Evolutionary conservation across 2,888 invertebrate genomes (phyloP).

Genomic region (Ichneumoninae sp.): DNA sequence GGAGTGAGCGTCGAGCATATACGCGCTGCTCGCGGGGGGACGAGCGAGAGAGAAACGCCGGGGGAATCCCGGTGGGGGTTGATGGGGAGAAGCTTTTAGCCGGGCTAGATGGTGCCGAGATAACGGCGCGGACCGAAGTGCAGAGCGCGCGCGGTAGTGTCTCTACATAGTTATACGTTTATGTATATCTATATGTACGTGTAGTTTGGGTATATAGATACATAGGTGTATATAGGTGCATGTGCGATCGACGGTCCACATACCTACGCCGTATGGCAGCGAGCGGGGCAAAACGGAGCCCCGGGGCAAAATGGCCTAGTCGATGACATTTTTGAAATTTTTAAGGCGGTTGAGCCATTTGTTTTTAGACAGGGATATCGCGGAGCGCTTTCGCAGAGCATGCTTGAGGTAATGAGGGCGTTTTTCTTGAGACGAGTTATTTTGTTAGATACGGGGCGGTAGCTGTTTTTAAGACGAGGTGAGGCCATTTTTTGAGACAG

Average conservation of each 20-base stretch:
- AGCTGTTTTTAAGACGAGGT: too few species aligned
- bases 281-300: background rate
- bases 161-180: conserved; percentile 36
- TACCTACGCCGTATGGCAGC: background rate
- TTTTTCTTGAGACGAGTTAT: too few species aligned
- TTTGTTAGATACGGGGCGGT: too few species aligned
- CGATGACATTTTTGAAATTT: background rate
- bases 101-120: conserved; percentile 84
- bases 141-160: conserved; percentile 75
- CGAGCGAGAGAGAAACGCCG: conserved; percentile 18
- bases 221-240: conserved; percentile 17
- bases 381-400: too few species aligned
- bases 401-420: too few species aligned
- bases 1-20: conserved; percentile 8
- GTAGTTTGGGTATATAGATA: conserved; percentile 3
- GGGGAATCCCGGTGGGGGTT: conserved; percentile 73
- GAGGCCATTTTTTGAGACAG: background rate
- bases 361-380: too few species aligned
- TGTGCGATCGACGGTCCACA: conserved; percentile 41
- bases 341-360: background rate
- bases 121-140: conserved; percentile 82
- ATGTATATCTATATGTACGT: conserved; percentile 17
- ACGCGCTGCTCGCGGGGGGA: background rate
- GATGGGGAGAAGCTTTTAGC: conserved; percentile 83
- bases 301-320: background rate